Base-by-base conservation (phyloP, 1,140 invertebrate genomes). In the Proctacanthus coquilletti region DNA sequence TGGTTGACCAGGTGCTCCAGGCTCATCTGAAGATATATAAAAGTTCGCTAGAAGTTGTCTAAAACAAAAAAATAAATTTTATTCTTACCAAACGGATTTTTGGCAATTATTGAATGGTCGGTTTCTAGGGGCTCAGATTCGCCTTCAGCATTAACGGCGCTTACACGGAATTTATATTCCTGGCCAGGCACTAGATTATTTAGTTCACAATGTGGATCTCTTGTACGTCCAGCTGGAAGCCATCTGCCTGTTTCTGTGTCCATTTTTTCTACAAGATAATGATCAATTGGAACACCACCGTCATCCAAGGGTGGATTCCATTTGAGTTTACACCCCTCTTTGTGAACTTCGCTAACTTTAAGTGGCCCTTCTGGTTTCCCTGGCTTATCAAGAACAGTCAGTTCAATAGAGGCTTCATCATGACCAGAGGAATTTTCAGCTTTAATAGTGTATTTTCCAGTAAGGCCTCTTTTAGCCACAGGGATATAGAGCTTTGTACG, bases 141-240 rank as follows among this genome's bases (percentile, higher is more conserved):
- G 15, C 94, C 94, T 63, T 96, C 87, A 36, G 82, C 77, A 59
- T 98, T 98, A 3, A 96, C 89, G 39, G 94, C 94, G 11, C 79
- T 74, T 1, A 98, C 91, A 31, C 93, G 71, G 74, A 98, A 98
- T 65, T 94, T 92, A 62, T 98, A 98, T 59, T 95, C 88, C 49
- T 97, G 86, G 29, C 72, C 89, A 19, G 87, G 87, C 34, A 84
- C 79, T 30, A 91, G 60, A 57, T 86, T 89, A 43, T 79, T 76
- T 3, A 89, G 68, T 46, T 83, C 83, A 42, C 86, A 78, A 47
- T 82, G 85, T 0, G 86, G 79, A 40, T 91, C 85, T 48, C 81
- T 82, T 5, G 73, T 60, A 4, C 77, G 68, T 45, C 82, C 82
- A 38, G 79, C 79, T 2, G 83, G 81, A 27, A 89, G 65, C 85